Evolutionary conservation across 2,888 invertebrate species (phyloP), one percentile per base, ranked within the genome.

Genomic region (Leptothorax acervorum): DNA sequence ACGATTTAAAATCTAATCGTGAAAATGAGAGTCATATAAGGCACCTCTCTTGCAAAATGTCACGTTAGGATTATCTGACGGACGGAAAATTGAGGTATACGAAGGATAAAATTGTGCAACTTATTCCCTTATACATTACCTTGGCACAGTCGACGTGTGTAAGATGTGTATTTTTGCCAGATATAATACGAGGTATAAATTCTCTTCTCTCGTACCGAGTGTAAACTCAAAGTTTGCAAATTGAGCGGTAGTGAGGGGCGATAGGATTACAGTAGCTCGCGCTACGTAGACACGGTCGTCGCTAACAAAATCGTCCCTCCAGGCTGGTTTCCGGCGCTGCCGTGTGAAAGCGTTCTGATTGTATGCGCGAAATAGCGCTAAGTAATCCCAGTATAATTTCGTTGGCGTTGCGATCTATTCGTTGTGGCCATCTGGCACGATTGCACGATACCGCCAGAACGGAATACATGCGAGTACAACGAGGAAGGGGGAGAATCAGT

Each of bases 281-380:
- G 35, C 12, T 18, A 28, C n/a, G n/a, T 12, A 60, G 63, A 48
- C 39, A 76, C 28, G 3, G n/a, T 55, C n/a, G 68, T n/a, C 42
- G 57, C 55, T 68, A 78, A 57, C 70, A 57, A 78, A 78, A 78
- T 42, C 35, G 78, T 70, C 70, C 23, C 78, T 70, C n/a, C 45
- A 45, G 45, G 76, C 31, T 31, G 28, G 45, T 62, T 48, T 45
- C 11, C 74, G 23, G 23, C 23, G n/a, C n/a, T 55, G 35, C 42
- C 51, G 15, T 42, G 39, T 35, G 75, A 76, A 65, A 65, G 35
- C 48, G 31, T 45, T 11, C 31, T 78, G 70, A 78, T 78, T 70
- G 45, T 55, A 78, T 45, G 78, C 23, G 45, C 23, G 55, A 78
- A 78, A 45, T 68, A 70, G 78, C 70, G 55, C 70, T 78, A 70